phyloP scores from a whole-genome alignment of 2,797 vertebrate genomes.

The Prionace glauca region DNA sequence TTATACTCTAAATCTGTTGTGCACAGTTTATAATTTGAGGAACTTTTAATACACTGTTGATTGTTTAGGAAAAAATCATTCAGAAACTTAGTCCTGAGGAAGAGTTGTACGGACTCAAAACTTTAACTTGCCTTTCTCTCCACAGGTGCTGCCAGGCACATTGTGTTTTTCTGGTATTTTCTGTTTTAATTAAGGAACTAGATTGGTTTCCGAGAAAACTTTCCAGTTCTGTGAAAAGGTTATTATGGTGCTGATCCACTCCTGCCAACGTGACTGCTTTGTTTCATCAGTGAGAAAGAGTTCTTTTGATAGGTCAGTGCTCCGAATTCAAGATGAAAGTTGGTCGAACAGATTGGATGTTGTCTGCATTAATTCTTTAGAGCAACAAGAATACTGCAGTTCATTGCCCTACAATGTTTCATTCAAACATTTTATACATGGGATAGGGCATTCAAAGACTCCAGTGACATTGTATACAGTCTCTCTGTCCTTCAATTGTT shows the following conservation, averaged over 20 bases:
- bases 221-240: background rate
- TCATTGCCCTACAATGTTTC: background rate
- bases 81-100: background rate
- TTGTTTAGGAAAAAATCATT: background rate
- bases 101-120: no score
- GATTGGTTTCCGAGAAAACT: background rate
- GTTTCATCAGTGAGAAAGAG: background rate
- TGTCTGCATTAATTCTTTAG: background rate
- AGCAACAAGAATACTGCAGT: background rate
- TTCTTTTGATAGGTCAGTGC: background rate
- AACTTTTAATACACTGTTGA: background rate
- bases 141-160: no score
- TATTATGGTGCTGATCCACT: background rate
- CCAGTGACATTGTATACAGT: background rate
- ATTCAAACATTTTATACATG: background rate
- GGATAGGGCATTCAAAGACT: background rate
- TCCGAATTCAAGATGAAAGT: constrained; percentile 14
- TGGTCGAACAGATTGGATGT: background rate
- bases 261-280: background rate
- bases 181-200: background rate
- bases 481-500: background rate
- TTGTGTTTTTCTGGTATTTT: no score
- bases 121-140: no score
- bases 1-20: background rate
- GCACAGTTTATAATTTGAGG: no score